Conservation (phyloP, 30 jellyfish, hydroid and myxozoan genomes). For the Aurelia aurita complex sp. Pacific region DNA sequence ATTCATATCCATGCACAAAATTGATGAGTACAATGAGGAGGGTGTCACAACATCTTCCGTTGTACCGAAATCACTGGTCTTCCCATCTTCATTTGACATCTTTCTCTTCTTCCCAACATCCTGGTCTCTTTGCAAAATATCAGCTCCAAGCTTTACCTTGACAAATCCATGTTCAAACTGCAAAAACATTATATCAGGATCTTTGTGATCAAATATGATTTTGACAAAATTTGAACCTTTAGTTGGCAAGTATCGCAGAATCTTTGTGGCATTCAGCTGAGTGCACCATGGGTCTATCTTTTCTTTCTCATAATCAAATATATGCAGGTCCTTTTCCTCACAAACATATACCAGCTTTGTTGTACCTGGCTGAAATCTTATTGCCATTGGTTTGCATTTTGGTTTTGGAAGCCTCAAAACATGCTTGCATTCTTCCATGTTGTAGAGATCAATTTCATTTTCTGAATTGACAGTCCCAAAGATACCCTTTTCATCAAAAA, state of each 20-base stretch:
- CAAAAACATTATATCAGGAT: constrained; percentile 39
- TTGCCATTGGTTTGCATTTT: constrained; percentile 32
- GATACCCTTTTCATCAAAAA: constrained; percentile 16
- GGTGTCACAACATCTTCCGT: not conserved
- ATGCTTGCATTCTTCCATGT: constrained; percentile 10
- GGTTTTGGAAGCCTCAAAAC: constrained; percentile 44
- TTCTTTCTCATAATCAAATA: constrained; percentile 30
- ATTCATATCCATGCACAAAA: constrained; percentile 51
- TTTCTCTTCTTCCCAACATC: constrained; percentile 24
- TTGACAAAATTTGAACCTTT: not conserved
- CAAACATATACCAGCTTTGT: constrained; percentile 19
- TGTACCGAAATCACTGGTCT: not conserved
- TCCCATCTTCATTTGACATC: not conserved
- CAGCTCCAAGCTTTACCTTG: constrained; percentile 45
- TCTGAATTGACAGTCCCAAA: constrained; percentile 41
- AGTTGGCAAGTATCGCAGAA: constrained; percentile 20
- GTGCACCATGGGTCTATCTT: constrained; percentile 59
- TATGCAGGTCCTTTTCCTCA: constrained; percentile 51
- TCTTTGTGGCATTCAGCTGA: constrained; percentile 3
- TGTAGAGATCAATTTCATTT: constrained; percentile 22
- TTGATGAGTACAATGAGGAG: constrained; percentile 8
- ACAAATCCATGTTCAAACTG: constrained; percentile 64
- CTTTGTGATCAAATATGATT: constrained; percentile 54
- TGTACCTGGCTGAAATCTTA: constrained; percentile 71
- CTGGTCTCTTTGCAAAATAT: not conserved